Conservation (phyloP, 2,888 invertebrate genomes). For the Melanotus villosus region DNA sequence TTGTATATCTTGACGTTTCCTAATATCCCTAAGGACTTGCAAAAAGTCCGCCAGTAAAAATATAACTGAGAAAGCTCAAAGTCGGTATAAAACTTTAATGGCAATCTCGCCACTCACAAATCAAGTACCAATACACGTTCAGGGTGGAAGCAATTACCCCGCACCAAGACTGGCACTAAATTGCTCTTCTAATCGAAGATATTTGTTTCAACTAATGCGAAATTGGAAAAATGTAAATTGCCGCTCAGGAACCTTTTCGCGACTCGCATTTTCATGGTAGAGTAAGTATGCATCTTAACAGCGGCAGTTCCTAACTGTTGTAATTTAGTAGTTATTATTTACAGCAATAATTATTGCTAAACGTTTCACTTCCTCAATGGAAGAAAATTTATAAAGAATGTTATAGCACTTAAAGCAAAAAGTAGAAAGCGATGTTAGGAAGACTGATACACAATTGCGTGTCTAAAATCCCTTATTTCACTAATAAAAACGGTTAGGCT, state of each 20-base stretch:
- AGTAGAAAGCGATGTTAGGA: conserved; percentile 11
- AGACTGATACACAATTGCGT: conserved; percentile 4
- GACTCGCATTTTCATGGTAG: not conserved
- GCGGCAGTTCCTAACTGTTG: not conserved
- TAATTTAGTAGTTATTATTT: not conserved
- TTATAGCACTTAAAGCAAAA: not conserved
- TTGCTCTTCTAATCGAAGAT: conserved; percentile 34
- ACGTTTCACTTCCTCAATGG: not conserved
- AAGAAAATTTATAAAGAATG: not conserved
- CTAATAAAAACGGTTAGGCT: not conserved
- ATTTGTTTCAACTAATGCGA: conserved; percentile 33
- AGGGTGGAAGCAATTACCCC: conserved; percentile 29
- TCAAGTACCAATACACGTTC: conserved; percentile 26
- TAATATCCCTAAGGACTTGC: conserved; percentile 47
- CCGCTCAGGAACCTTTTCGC: not conserved
- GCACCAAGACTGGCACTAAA: conserved; percentile 31
- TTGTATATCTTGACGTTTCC: conserved; percentile 48
- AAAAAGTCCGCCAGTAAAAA: conserved; percentile 42
- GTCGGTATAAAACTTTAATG: conserved; percentile 37
- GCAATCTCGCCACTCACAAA: conserved; percentile 31
- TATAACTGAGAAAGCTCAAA: conserved; percentile 17
- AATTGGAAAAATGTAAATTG: conserved; percentile 30
- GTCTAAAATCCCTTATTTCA: conserved; percentile 20
- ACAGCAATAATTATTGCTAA: not conserved
- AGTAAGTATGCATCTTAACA: not conserved